These are phyloP conservation scores for Phyllostomus hastatus DNA, from an alignment of 2,113 vertebrate species.

Conservation along the genomic window DNA sequence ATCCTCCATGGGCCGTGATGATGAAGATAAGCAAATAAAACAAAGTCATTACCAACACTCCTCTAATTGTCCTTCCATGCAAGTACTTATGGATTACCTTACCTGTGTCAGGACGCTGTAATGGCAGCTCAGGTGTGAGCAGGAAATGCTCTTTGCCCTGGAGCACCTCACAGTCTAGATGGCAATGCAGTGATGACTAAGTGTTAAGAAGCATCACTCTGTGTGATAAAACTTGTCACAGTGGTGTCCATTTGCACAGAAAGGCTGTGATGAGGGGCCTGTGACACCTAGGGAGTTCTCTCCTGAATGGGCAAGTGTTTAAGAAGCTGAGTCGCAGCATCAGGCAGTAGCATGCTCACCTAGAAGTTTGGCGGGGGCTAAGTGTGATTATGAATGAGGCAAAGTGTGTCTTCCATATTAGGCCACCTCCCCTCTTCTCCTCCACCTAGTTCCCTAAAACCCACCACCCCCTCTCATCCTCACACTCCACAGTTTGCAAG, in stretches of 20 bases:
- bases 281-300: background rate
- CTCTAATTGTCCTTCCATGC: background rate
- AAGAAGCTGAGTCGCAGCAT: background rate
- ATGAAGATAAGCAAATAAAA: background rate
- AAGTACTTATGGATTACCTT: background rate
- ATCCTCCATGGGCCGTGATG: background rate
- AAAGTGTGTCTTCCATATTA: background rate
- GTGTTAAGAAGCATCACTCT: background rate
- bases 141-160: background rate
- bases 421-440: too few relatives aligned
- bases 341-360: accelerated
- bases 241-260: background rate
- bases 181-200: background rate
- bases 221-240: background rate
- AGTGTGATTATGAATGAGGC: background rate
- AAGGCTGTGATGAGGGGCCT: background rate
- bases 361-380: background rate
- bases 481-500: background rate
- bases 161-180: background rate
- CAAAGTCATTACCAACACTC: background rate
- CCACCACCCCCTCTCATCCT: background rate
- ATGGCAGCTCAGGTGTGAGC: accelerated
- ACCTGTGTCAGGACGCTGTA: background rate
- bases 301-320: background rate
- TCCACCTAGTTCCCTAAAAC: background rate